A percentile compares a stretch with the other conserved stretches of the same genome.
These are phyloP conservation scores for Noctua pronuba DNA, from an alignment of 2,888 invertebrate species.

Conservation along the genomic window DNA sequence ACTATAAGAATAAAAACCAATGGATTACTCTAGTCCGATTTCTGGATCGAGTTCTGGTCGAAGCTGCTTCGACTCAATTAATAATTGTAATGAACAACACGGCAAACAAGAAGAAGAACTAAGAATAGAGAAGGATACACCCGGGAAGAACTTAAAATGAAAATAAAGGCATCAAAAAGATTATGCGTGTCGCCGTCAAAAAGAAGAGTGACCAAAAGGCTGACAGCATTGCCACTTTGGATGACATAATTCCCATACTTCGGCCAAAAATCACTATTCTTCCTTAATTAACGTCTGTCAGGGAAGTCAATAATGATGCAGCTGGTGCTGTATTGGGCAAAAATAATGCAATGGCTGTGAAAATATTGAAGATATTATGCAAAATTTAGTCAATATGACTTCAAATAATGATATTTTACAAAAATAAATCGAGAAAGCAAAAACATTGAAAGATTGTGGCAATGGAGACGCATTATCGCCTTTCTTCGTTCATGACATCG, in stretches of 20 bases:
- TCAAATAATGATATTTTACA: not conserved
- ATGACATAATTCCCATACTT: not conserved
- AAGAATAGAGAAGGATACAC: not conserved
- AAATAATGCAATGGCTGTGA: not conserved
- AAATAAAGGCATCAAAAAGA: not conserved
- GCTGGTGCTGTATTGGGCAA: not conserved
- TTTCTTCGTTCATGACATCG: conserved; percentile 43
- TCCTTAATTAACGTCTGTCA: not conserved
- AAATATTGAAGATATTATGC: too few relatives aligned
- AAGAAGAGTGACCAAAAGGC: not conserved
- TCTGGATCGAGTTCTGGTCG: not conserved
- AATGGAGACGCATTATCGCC: conserved; percentile 54
- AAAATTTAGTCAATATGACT: not conserved
- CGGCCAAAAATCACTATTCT: not conserved
- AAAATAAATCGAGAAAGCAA: conserved; percentile 7
- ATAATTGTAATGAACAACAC: not conserved
- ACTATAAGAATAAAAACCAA: not conserved
- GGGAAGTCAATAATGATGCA: not conserved
- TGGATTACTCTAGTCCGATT: not conserved
- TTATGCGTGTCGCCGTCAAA: not conserved
- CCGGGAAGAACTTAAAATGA: not conserved
- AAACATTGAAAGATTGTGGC: conserved; percentile 12
- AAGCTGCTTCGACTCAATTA: not conserved
- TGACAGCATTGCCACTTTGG: not conserved
- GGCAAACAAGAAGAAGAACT: not conserved